These are phyloP conservation scores for Pyrrhia umbra DNA, from an alignment of 2,888 invertebrate genomes.

Conservation along the genomic window DNA sequence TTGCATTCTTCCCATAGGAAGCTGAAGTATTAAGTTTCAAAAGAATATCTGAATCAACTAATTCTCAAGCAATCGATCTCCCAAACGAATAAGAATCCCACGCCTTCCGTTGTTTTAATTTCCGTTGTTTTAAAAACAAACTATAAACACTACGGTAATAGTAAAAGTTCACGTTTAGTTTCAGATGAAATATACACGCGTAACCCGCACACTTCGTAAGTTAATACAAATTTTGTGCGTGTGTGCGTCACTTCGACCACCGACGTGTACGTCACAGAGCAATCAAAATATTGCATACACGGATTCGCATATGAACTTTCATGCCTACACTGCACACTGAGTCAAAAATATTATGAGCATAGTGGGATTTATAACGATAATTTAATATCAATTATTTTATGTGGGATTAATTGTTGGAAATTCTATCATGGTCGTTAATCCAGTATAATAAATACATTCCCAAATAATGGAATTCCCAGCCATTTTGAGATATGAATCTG, in stretches of 20 bases:
- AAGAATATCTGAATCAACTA: constrained; percentile 13
- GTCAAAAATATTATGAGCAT: background rate
- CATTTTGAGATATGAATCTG: constrained; percentile 29
- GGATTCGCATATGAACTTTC: constrained; percentile 7
- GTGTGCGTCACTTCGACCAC: constrained; percentile 59
- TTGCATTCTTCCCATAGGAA: constrained; percentile 15
- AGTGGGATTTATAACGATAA: constrained; percentile 1
- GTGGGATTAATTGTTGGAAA: background rate
- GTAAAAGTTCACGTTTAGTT: constrained; percentile 66
- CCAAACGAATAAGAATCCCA: constrained; percentile 31
- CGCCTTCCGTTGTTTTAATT: constrained; percentile 59
- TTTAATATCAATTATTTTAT: constrained; percentile 10
- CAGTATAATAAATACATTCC: constrained; percentile 2
- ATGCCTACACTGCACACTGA: constrained; percentile 42
- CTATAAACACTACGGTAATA: constrained; percentile 55
- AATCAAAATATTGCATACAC: constrained; percentile 50
- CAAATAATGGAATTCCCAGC: constrained; percentile 30
- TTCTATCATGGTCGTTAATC: background rate
- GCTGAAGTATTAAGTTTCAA: constrained; percentile 20
- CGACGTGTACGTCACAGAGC: constrained; percentile 62
- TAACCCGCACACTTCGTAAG: constrained; percentile 37
- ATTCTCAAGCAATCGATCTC: constrained; percentile 24
- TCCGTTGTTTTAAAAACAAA: constrained; percentile 63
- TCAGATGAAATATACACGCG: constrained; percentile 74
- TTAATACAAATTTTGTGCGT: constrained; percentile 24